Conservation (phyloP, 2,888 invertebrate genomes). For the Agrotis exclamationis region DNA sequence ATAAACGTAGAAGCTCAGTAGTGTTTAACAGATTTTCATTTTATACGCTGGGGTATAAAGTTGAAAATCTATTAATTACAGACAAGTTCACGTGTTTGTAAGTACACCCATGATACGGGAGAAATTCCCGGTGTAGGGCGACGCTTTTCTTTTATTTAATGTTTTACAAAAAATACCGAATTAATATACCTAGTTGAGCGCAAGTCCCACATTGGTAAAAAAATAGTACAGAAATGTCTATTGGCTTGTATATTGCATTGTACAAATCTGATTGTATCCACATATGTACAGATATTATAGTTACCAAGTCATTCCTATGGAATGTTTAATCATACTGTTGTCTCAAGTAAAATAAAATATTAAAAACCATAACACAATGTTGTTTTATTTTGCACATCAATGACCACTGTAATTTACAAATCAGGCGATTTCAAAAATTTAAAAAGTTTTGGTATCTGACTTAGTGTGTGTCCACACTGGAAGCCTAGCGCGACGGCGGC, state of each 20-base stretch:
- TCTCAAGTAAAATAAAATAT: slow-evolving; percentile 18
- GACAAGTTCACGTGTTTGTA: too few relatives aligned
- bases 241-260: slow-evolving; percentile 5
- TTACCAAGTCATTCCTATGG: slow-evolving; percentile 63
- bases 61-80: too few relatives aligned
- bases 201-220: not conserved
- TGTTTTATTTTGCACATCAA: slow-evolving; percentile 25
- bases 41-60: too few relatives aligned
- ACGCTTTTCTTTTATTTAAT: too few relatives aligned
- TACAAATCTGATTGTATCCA: slow-evolving; percentile 3
- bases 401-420: slow-evolving; percentile 12
- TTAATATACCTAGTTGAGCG: too few relatives aligned
- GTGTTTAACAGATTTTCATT: too few relatives aligned
- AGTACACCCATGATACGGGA: too few relatives aligned
- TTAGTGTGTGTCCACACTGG: too few relatives aligned
- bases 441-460: not conserved
- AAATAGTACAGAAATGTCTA: not conserved
- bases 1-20: too few relatives aligned
- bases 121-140: too few relatives aligned
- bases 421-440: not conserved
- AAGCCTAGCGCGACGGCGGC: too few relatives aligned
- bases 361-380: slow-evolving; percentile 12
- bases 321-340: slow-evolving; percentile 45
- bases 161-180: too few relatives aligned
- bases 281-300: not conserved